Evolutionary conservation across 1,140 invertebrate genomes (phyloP), one percentile per base, ranked within the genome.

Genomic region (Drosophila sp.): DNA sequence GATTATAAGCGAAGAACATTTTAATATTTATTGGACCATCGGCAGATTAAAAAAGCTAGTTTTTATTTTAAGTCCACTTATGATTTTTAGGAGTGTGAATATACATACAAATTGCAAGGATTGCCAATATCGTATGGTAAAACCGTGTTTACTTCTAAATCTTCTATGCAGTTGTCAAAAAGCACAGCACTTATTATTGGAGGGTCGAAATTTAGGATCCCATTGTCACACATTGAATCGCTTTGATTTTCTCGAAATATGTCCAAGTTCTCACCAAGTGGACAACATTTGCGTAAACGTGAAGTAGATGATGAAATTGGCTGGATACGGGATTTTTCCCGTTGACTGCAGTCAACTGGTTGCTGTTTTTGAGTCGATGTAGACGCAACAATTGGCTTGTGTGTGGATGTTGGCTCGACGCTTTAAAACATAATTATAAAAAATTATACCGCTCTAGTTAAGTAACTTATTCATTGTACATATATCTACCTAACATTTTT

Each of bases 121-220:
- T 92, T 92, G 32, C 91, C 91, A 66, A 92, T 91, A 47, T 89
- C 80, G 25, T 78, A 72, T 4, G 67, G 38, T 25, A 92, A 56
- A n/a, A 27, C 33, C 2, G 81, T 71, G 1, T 33, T n/a, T 30
- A 75, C 60, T 74, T 92, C 90, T 44, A 87, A 69, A 60, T 92
- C 91, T 25, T 92, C 91, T 40, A 92, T 91, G 44, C 91, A 92
- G 54, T 91, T 91, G 17, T 92, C 90, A 60, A 74, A 92, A 3
- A 92, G 72, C 4, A 81, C 77, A 4, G 80, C 91, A 56, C 70
- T 84, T 35, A 92, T 90, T 32, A 90, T 62, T 44, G 65, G 74
- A 7, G 89, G 91, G 25, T 84, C 60, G 64, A 92, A 90, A 5
- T 62, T 60, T 11, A 73, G n/a, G 1, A 72, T 57, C 23, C 72